phyloP scores from a whole-genome alignment of 2,113 vertebrate genomes.

The Sylvia atricapilla region DNA sequence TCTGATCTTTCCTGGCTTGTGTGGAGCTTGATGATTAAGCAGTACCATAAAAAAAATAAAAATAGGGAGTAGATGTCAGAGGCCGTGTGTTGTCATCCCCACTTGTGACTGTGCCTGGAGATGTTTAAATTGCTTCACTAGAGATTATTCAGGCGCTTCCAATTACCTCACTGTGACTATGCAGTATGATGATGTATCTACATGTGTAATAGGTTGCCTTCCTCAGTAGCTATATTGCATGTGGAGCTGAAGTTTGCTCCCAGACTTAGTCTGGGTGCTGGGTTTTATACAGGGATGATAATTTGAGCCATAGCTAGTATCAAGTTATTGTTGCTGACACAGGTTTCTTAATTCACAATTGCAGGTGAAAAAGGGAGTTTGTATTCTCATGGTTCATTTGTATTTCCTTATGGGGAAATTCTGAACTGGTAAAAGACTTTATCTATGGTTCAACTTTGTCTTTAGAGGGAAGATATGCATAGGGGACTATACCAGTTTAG shows the following conservation, averaged over 20 bases:
- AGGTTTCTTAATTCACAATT: background rate
- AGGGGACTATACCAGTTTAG: background rate
- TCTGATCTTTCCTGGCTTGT: background rate
- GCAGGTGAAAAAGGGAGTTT: background rate
- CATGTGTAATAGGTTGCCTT: background rate
- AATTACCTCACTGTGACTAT: background rate
- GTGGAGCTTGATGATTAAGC: slow-evolving; percentile 18
- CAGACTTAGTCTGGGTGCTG: background rate
- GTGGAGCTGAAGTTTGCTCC: background rate
- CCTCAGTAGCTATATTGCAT: background rate
- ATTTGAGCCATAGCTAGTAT: background rate
- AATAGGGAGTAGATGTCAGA: background rate
- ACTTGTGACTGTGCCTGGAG: background rate
- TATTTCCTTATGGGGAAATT: background rate
- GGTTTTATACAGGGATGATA: background rate
- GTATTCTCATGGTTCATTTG: background rate
- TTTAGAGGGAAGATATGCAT: background rate
- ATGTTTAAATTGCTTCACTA: slow-evolving; percentile 43
- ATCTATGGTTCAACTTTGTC: accelerated
- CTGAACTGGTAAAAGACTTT: background rate
- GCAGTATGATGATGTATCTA: background rate
- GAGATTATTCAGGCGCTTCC: slow-evolving; percentile 17
- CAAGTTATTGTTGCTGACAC: background rate
- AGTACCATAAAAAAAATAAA: background rate
- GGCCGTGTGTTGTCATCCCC: background rate